Evolutionary conservation across 2,797 vertebrate species (phyloP).

Genomic region (Argentina silus): DNA sequence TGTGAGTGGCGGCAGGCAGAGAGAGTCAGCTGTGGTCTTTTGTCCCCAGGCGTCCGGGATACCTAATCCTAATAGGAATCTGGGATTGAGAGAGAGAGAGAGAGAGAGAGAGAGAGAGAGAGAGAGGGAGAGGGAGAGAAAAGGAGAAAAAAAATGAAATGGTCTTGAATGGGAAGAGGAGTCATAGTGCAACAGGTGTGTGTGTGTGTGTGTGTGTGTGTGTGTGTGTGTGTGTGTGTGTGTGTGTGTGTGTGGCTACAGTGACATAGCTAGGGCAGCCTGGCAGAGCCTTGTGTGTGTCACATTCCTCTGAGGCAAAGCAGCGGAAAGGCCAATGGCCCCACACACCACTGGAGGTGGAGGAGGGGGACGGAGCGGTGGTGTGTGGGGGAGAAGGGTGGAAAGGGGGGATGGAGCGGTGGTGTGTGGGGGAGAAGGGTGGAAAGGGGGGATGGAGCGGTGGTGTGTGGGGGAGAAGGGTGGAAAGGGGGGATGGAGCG

Average conservation of each 20-base stretch:
- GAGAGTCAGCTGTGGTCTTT: constrained; percentile 52
- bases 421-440: no score
- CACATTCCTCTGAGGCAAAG: constrained; percentile 70
- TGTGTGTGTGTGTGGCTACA: constrained; percentile 8
- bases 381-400: no score
- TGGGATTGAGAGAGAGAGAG: constrained; percentile 40
- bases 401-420: constrained; percentile 36
- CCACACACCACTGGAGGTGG: constrained; percentile 67
- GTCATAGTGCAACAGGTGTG: constrained; percentile 1
- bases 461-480: no score
- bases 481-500: constrained; percentile 36
- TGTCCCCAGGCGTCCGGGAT: constrained; percentile 47
- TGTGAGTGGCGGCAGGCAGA: constrained; percentile 30
- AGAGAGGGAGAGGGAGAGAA: constrained; percentile 5
- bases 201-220: not conserved
- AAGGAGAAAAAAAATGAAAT: not conserved
- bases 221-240: not conserved
- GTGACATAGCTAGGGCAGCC: not conserved
- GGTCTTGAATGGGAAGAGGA: not conserved
- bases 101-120: constrained; percentile 17
- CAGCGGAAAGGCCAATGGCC: constrained; percentile 66
- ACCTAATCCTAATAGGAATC: constrained; percentile 63
- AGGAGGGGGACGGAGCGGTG: constrained; percentile 8
- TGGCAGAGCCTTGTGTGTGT: constrained; percentile 40
- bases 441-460: constrained; percentile 36